A percentile compares a stretch with the other conserved stretches of the same genome.
Conservation (phyloP, 2,113 vertebrate genomes). For the Rhinolophus ferrumequinum region DNA sequence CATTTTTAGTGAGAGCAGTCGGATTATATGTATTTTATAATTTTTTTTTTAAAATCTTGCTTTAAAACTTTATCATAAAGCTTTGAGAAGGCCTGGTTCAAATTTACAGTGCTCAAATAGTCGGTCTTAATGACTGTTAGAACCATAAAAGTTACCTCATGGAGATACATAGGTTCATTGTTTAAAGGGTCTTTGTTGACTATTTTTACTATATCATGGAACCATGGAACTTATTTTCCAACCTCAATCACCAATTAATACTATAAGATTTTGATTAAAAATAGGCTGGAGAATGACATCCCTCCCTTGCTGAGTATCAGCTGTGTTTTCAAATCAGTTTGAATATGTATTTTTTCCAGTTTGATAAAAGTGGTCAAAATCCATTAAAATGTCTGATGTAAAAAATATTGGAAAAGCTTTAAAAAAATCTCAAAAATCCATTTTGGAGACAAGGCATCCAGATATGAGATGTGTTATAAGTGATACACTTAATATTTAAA, state of each 20-base stretch:
- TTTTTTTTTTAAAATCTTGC: not conserved
- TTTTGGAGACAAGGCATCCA: not conserved
- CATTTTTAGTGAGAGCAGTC: not conserved
- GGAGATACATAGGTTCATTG: not conserved
- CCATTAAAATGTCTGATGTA: not conserved
- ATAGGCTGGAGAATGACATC: not conserved
- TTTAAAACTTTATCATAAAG: not conserved
- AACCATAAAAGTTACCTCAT: not conserved
- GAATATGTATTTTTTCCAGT: not conserved
- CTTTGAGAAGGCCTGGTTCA: not conserved
- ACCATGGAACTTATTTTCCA: not conserved
- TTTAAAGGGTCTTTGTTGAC: rapidly evolving
- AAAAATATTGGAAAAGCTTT: not conserved
- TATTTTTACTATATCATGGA: not conserved
- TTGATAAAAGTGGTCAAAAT: conserved; percentile 18
- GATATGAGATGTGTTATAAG: not conserved
- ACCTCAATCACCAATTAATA: not conserved
- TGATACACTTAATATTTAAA: not conserved
- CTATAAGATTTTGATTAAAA: not conserved
- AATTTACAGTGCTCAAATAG: not conserved
- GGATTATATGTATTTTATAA: not conserved
- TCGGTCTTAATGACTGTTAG: not conserved
- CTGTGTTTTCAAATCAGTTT: not conserved
- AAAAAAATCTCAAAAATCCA: not conserved
- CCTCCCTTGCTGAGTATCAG: not conserved